Evolutionary conservation across 2,113 vertebrate species (phyloP), one percentile per base, ranked within the genome.

Genomic region (Sphaerodactylus townsendi): DNA sequence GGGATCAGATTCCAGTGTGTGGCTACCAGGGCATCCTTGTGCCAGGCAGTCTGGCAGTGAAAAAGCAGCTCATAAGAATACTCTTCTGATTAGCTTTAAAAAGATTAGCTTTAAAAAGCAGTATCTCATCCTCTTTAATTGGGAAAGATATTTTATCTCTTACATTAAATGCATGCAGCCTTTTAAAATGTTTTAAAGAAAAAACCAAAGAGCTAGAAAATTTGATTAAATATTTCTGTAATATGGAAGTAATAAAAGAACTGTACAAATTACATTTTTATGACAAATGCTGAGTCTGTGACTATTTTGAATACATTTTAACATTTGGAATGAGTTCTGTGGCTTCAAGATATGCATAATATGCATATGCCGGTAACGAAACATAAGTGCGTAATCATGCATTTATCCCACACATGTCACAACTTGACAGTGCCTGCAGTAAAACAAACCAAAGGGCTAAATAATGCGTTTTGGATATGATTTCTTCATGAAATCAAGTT

Each of bases 311-410:
- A 21, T 72, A 85, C 66, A 81, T 79, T 48, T 73, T 78, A 5
- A 87, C 9, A 56, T 88, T 86, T 87, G 76, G 50, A 81, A 62
- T 90, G 9, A 79, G 70, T 92, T 91, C 69, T 90, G 85, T 85
- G 91, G 85, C 92, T 86, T 92, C 92, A 76, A 39, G 93, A 90
- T 84, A 91, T 86, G 53, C 72, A 37, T 85, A 89, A 91, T 90
- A 25, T 92, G 74, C 35, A 82, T 89, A 79, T 87, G 76, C 87
- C 79, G 90, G 93, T 86, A 91, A 73, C 84, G 91, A 77, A 82
- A 90, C 90, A 92, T 95, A 93, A 87, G 72, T 4, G 84, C 90
- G 92, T 87, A 88, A 93, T 88, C 88, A 91, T 87, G 87, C 89
- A 94, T 91, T 92, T 95, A 28, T 96, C 28, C 80, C 33, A 2